Evolutionary conservation across 2,797 vertebrate species (phyloP).

Genomic region (Phrynocephalus guinanensis): DNA sequence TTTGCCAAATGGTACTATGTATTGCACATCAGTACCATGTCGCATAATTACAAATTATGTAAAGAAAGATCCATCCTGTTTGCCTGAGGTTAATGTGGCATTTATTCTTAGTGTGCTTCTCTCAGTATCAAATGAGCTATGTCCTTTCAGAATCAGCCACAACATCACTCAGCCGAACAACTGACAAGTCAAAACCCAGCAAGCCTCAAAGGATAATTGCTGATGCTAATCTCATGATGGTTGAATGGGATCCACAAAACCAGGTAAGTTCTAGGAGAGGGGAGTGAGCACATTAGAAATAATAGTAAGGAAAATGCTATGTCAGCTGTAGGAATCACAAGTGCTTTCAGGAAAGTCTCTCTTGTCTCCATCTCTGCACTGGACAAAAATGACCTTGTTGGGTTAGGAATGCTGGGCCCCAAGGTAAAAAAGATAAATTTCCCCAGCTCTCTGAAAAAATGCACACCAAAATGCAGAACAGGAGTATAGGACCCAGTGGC

Average conservation of each 20-base stretch:
- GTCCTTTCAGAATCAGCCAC: conserved; percentile 57
- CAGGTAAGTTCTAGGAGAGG: conserved; percentile 16
- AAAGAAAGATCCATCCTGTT: not conserved
- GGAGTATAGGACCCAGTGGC: too few species aligned
- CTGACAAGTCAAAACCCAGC: not conserved
- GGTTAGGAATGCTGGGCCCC: too few species aligned
- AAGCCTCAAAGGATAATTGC: not conserved
- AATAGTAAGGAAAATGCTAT: not conserved
- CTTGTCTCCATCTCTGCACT: too few species aligned
- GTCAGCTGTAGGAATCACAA: not conserved
- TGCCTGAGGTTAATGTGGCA: not conserved
- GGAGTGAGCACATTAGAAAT: not conserved
- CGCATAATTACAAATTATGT: not conserved
- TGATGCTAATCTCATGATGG: not conserved
- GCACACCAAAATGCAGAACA: too few species aligned
- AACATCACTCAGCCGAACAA: not conserved
- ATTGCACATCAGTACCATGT: not conserved
- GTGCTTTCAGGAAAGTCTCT: too few species aligned
- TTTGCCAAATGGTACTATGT: not conserved
- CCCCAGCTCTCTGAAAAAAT: too few species aligned
- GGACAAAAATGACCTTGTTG: too few species aligned
- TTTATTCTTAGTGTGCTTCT: not conserved
- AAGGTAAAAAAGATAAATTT: too few species aligned
- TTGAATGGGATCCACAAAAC: not conserved
- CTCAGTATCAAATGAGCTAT: not conserved